Conservation (phyloP, 2,888 invertebrate genomes). For the Drosophila cracens region DNA sequence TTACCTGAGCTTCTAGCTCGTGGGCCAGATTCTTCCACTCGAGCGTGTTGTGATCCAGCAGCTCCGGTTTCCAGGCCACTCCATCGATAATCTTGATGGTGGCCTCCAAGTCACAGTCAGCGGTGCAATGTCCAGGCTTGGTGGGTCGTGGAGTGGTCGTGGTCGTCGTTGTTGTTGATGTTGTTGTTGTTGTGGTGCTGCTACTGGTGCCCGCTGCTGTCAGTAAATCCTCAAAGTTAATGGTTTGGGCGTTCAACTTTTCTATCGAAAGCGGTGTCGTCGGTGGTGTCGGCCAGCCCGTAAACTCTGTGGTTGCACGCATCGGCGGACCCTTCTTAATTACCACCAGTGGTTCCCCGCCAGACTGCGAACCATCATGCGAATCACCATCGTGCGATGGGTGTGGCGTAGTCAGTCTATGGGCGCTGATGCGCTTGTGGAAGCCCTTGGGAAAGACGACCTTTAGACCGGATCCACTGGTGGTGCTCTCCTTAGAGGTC, state of each 20-base stretch:
- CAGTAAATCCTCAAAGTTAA: conserved; percentile 85
- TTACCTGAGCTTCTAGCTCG: conserved; percentile 92
- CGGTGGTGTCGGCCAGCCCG: conserved; percentile 95
- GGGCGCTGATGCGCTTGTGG: conserved; percentile 86
- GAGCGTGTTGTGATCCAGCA: conserved; percentile 93
- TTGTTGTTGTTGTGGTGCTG: conserved; percentile 86
- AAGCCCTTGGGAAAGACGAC: conserved; percentile 90
- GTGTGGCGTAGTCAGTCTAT: conserved; percentile 87
- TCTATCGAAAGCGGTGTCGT: conserved; percentile 95
- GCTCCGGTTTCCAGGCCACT: conserved; percentile 93
- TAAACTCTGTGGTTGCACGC: conserved; percentile 95
- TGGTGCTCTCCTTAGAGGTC: conserved; percentile 76
- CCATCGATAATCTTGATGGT: conserved; percentile 94
- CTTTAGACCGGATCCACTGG: conserved; percentile 85
- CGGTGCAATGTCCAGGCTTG: conserved; percentile 91
- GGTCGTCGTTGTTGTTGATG: conserved; percentile 89
- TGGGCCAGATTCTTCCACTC: conserved; percentile 94
- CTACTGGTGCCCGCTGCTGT: conserved; percentile 78
- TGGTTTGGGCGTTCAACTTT: conserved; percentile 87
- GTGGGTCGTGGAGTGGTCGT: conserved; percentile 90
- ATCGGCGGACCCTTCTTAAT: conserved; percentile 94
- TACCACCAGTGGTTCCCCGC: conserved; percentile 86
- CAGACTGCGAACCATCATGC: conserved; percentile 83
- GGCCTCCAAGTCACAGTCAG: conserved; percentile 93
- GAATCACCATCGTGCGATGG: conserved; percentile 80